Percentiles rank a stretch among this genome's conserved stretches.
phyloP scores from a whole-genome alignment of 2,797 vertebrate genomes.

The Coregonus suidteri region DNA sequence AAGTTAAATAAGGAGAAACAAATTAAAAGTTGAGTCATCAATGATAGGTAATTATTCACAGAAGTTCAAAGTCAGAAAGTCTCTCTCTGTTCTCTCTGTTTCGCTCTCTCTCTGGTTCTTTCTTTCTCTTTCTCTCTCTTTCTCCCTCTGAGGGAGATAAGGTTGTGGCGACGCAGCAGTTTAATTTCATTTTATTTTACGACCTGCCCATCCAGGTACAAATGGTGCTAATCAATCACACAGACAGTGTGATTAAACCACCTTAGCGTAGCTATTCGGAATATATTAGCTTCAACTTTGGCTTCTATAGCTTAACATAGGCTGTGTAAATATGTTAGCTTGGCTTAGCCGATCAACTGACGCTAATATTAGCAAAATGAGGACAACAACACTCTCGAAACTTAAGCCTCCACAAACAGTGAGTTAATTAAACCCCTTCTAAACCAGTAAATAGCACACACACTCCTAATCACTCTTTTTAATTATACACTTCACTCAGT shows the following conservation, averaged over 20 bases:
- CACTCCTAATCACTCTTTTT: constrained; percentile 1
- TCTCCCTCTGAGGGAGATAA: constrained; percentile 33
- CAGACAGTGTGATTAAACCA: constrained; percentile 54
- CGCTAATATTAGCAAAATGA: background rate
- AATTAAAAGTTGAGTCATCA: background rate
- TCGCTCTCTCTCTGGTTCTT: constrained; percentile 1
- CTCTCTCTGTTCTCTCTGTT: background rate
- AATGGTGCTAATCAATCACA: constrained; percentile 67
- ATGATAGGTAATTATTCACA: constrained; percentile 29
- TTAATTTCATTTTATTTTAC: constrained; percentile 54
- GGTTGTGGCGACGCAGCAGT: constrained; percentile 34
- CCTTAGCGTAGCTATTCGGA: constrained; percentile 25
- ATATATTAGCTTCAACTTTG: constrained; percentile 39
- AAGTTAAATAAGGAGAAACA: constrained; percentile 17
- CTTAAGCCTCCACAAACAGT: background rate
- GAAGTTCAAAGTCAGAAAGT: background rate
- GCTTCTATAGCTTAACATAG: constrained; percentile 30
- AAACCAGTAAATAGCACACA: constrained; percentile 11
- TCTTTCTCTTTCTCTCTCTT: constrained; percentile 4
- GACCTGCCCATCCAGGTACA: constrained; percentile 46
- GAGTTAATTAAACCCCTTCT: background rate
- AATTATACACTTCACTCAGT: constrained; percentile 4
- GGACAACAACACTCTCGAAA: background rate
- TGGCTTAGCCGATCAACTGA: background rate
- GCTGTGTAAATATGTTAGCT: background rate